These are phyloP conservation scores for Hystrix brachyura DNA, from an alignment of 2,113 vertebrate genomes.

Conservation along the genomic window DNA sequence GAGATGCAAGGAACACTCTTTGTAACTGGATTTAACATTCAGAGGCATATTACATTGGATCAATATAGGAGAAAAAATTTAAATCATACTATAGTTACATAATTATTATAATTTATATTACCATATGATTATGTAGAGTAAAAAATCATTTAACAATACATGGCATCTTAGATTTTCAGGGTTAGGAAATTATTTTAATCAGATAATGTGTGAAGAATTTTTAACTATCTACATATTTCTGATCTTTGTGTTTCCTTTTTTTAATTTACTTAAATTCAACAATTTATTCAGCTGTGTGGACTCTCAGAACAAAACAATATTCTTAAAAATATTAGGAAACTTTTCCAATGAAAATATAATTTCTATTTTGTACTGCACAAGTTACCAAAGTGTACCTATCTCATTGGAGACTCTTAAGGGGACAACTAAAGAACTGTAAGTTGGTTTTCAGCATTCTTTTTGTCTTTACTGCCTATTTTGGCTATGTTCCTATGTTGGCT, in stretches of 20 bases:
- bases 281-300: background rate
- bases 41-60: background rate
- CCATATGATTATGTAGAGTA: background rate
- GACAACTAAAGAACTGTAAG: background rate
- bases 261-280: background rate
- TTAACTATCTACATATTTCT: background rate
- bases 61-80: background rate
- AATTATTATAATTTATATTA: background rate
- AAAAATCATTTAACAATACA: background rate
- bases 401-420: background rate
- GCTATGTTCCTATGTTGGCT: background rate
- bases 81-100: background rate
- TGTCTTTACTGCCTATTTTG: background rate
- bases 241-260: background rate
- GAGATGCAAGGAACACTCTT: too few relatives aligned
- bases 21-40: background rate
- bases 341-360: background rate
- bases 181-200: background rate
- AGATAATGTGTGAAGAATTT: background rate
- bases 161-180: background rate
- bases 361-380: background rate
- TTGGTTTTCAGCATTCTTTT: background rate
- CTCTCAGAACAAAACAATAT: background rate
- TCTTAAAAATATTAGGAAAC: background rate
- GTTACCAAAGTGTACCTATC: background rate